Evolutionary conservation across 2,797 vertebrate genomes (phyloP), one percentile per base, ranked within the genome.

Genomic region (Lacerta viridis): DNA sequence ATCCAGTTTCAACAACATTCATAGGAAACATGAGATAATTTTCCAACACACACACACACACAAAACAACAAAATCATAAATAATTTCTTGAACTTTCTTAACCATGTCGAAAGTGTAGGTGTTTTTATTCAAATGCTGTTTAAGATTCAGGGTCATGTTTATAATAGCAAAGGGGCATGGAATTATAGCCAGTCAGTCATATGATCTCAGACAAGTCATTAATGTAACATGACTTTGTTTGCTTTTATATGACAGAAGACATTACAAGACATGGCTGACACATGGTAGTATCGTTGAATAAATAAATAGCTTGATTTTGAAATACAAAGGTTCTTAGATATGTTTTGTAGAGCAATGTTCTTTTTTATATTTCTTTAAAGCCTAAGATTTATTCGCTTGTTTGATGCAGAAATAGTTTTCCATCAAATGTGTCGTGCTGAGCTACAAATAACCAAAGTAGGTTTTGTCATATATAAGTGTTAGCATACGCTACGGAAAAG

Each of bases 221-320:
- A 97, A 97, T 86, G 91, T 94, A 96, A 96, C 88, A 71, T 95
- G 96, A 94, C 96, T 97, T 96, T 96, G 98, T 99, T 98, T 99
- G 98, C 98, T 99, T 98, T 98, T 95, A 92, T 98, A 98, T 98
- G 98, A 98, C 98, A 98, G 90, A 96, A 97, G 93, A 97, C 96
- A 98, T 98, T 97, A 98, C 93, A 95, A 97, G 97, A 97, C 96
- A 94, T 92, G 96, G 96, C 96, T 97, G 97, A 97, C 97, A 96
- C 96, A 95, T 6, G 36, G 72, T 93, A 87, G 97, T 98, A 98
- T 97, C 97, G 93, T 96, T 98, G 97, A 97, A 97, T 96, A 99
- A 99, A 99, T 98, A 99, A 99, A 98, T 95, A 97, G 91, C 90
- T 93, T 80, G 90, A 94, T 95, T 97, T 96, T 94, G 95, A 93